These are phyloP conservation scores for Lepus oiostolus DNA, from an alignment of 2,797 vertebrate species.

Conservation along the genomic window DNA sequence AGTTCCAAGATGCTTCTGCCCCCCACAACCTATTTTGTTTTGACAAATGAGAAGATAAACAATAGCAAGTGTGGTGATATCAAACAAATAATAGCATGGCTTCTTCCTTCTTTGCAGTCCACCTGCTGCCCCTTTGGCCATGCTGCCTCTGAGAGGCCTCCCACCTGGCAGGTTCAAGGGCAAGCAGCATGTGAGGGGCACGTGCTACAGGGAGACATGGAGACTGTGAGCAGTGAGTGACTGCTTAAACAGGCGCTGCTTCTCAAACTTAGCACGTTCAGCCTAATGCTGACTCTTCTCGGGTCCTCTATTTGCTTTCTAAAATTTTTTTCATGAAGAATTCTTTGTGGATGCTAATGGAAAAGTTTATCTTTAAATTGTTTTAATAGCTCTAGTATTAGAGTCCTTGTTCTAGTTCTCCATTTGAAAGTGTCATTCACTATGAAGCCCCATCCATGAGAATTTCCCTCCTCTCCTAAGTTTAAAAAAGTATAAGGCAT, in stretches of 20 bases:
- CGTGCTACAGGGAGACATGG: not conserved
- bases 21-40: not conserved
- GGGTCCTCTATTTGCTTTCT: not conserved
- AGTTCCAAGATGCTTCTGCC: not conserved
- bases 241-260: not conserved
- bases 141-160: not conserved
- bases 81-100: not conserved
- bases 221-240: not conserved
- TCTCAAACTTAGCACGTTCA: slow-evolving; percentile 1
- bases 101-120: not conserved
- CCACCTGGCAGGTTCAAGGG: not conserved
- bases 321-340: not conserved
- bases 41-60: slow-evolving; percentile 20
- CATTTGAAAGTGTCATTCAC: slow-evolving; percentile 45
- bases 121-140: not conserved
- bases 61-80: not conserved
- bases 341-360: slow-evolving; percentile 28
- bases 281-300: not conserved
- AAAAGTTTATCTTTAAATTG: slow-evolving; percentile 56
- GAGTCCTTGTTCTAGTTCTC: slow-evolving; percentile 31
- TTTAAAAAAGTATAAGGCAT: slow-evolving; percentile 53
- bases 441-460: not conserved
- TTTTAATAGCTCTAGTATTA: slow-evolving; percentile 68
- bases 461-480: slow-evolving; percentile 49
- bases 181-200: not conserved